phyloP scores from a whole-genome alignment of 2,113 vertebrate species.

The Paramisgurnus dabryanus region DNA sequence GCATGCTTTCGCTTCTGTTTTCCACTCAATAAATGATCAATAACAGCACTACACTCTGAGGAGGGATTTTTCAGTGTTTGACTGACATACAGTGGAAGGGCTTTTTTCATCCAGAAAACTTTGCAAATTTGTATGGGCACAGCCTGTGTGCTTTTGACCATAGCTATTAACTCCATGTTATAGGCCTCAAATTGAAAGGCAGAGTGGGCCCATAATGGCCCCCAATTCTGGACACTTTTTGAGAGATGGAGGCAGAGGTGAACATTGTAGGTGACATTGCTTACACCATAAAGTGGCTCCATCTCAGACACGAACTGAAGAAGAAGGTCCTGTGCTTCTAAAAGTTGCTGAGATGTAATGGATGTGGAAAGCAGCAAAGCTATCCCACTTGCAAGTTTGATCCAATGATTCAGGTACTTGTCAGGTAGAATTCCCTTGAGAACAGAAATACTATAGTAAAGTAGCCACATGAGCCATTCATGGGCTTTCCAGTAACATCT shows the following conservation, averaged over 20 bases:
- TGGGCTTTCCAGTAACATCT: constrained; percentile 34
- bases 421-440: constrained; percentile 18
- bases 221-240: constrained; percentile 7
- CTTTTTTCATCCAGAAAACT: constrained; percentile 24
- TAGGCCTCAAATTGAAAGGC: constrained; percentile 26
- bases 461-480: constrained; percentile 31
- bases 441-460: constrained; percentile 6
- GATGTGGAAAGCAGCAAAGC: constrained; percentile 8
- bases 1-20: constrained; percentile 7
- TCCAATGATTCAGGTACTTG: constrained; percentile 10
- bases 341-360: constrained; percentile 13
- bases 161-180: neutral
- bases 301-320: constrained; percentile 36
- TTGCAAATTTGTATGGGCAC: constrained; percentile 13
- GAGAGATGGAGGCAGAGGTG: constrained; percentile 33
- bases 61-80: constrained; percentile 2
- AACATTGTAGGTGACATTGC: constrained; percentile 25
- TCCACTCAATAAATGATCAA: neutral
- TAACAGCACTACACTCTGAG: constrained; percentile 4
- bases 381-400: constrained; percentile 2
- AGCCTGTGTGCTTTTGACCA: constrained; percentile 21
- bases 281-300: constrained; percentile 25
- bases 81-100: constrained; percentile 12
- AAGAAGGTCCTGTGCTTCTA: constrained; percentile 24
- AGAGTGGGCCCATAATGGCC: constrained; percentile 24